Conservation (phyloP, 2,797 vertebrate species). For the Buphagus erythrorhynchus region DNA sequence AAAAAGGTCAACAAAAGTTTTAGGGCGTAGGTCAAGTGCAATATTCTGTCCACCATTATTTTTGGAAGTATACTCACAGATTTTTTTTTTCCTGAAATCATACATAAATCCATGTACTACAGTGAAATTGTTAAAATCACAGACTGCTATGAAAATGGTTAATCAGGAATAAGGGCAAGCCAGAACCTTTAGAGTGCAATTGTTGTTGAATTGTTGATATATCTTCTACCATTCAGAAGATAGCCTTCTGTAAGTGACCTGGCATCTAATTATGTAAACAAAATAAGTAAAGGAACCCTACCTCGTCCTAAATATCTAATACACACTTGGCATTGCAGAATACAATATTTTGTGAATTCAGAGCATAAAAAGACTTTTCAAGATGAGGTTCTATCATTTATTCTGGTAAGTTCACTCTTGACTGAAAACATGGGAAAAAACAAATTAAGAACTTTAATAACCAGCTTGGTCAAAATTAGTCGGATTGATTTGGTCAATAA, state of each 20-base stretch:
- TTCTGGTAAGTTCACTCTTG: neutral
- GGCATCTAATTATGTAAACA: neutral
- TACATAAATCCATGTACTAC: neutral
- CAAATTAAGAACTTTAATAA: neutral
- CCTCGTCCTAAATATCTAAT: neutral
- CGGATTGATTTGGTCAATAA: neutral
- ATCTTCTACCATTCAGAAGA: neutral
- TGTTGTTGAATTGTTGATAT: neutral
- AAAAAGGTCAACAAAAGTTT: neutral
- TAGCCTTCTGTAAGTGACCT: neutral
- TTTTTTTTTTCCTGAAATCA: neutral
- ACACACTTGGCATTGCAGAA: neutral
- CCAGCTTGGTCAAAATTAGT: neutral
- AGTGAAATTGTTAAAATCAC: neutral
- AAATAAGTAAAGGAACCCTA: neutral
- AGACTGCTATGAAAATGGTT: neutral
- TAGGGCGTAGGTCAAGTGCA: neutral
- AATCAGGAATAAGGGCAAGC: neutral
- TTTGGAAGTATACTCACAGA: neutral
- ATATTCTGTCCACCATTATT: neutral
- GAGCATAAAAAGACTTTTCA: neutral
- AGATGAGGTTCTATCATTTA: neutral
- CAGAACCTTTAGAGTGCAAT: neutral
- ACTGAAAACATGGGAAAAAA: constrained; percentile 29
- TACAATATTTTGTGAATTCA: neutral